phyloP scores from a whole-genome alignment of 2,888 invertebrate species.

The Agrochola macilenta region DNA sequence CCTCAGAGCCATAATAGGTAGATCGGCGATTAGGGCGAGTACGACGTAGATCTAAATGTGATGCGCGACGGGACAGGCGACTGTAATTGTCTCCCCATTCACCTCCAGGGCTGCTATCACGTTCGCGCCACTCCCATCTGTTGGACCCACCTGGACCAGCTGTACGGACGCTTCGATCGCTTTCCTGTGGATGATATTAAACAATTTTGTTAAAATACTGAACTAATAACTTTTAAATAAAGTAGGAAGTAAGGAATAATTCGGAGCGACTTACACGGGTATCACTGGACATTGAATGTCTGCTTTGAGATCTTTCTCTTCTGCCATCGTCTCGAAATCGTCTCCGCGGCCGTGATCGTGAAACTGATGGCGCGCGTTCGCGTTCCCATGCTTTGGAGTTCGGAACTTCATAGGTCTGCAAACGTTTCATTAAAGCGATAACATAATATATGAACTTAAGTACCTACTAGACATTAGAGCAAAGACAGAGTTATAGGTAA shows the following conservation, averaged over 20 bases:
- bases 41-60: conserved; percentile 84
- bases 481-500: too few relatives aligned
- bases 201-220: not conserved
- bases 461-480: not conserved
- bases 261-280: conserved; percentile 88
- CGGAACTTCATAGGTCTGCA: conserved; percentile 88
- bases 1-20: conserved; percentile 85
- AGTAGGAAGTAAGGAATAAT: not conserved
- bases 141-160: conserved; percentile 70
- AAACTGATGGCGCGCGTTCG: conserved; percentile 78
- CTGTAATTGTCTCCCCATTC: conserved; percentile 79
- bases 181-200: conserved; percentile 75
- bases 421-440: conserved; percentile 6
- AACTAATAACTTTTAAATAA: not conserved
- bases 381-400: conserved; percentile 78
- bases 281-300: conserved; percentile 92
- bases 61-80: conserved; percentile 83
- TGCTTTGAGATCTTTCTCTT: conserved; percentile 91
- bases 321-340: conserved; percentile 83
- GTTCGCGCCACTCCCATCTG: conserved; percentile 86
- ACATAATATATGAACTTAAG: not conserved
- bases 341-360: conserved; percentile 81
- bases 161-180: conserved; percentile 84
- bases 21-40: conserved; percentile 76
- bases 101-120: conserved; percentile 82